These are phyloP conservation scores for Aculops lycopersici DNA, from an alignment of 1,140 invertebrate species.

Conservation along the genomic window DNA sequence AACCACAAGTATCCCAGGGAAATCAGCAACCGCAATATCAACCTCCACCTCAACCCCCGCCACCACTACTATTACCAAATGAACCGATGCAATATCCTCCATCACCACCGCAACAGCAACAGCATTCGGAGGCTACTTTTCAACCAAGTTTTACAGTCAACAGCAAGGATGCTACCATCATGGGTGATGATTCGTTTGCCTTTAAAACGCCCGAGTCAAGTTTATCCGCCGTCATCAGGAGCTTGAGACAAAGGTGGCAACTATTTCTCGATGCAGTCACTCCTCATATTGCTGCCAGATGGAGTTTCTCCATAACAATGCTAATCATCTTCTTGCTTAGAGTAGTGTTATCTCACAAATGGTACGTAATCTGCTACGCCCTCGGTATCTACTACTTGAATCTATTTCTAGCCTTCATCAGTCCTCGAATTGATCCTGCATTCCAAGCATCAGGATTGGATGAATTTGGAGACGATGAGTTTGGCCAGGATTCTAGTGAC, in stretches of 20 bases:
- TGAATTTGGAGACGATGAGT: no score
- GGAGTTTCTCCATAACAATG: background rate
- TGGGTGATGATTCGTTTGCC: background rate
- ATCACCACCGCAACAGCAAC: background rate
- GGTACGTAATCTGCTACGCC: conserved; percentile 96
- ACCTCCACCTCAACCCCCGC: background rate
- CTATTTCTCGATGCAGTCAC: background rate
- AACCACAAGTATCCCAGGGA: no score
- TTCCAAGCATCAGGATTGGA: no score
- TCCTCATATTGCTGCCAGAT: background rate
- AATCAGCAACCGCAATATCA: background rate
- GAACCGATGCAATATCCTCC: background rate
- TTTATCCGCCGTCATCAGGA: background rate
- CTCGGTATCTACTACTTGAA: conserved; percentile 96
- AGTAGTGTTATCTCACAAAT: no score
- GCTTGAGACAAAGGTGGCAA: background rate
- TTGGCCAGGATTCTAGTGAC: no score
- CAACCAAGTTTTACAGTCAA: background rate
- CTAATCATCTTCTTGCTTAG: background rate
- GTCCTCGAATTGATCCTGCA: conserved; percentile 95
- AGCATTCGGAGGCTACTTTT: background rate
- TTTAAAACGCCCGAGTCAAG: background rate
- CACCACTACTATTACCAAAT: background rate
- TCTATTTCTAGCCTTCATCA: conserved; percentile 93
- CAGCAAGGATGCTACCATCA: background rate